Percentiles rank a stretch among this genome's conserved stretches.
These are phyloP conservation scores for Drosophila mimica DNA, from an alignment of 2,888 invertebrate genomes.

Conservation along the genomic window DNA sequence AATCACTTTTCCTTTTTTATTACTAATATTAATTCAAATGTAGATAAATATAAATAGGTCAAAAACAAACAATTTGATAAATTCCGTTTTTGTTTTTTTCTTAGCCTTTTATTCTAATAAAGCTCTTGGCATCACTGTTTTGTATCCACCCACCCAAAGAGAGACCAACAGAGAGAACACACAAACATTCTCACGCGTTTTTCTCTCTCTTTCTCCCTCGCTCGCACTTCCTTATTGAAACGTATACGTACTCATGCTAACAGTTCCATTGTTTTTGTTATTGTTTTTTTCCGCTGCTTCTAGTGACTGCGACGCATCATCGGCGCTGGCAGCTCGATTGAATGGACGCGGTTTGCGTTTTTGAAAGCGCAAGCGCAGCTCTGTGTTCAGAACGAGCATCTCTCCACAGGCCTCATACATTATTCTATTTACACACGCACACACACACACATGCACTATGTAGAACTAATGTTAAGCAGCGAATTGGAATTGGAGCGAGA, in stretches of 20 bases:
- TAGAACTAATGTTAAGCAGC: neutral
- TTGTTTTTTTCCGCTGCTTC: conserved; percentile 21
- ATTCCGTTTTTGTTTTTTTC: neutral
- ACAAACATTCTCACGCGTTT: neutral
- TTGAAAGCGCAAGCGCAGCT: conserved; percentile 76
- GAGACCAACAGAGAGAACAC: neutral
- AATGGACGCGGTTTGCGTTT: conserved; percentile 77
- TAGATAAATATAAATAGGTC: neutral
- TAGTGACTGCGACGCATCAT: conserved; percentile 59
- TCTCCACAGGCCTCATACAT: conserved; percentile 11
- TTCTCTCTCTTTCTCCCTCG: neutral
- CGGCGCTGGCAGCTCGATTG: conserved; percentile 75
- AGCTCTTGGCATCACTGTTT: neutral
- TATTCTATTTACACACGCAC: neutral
- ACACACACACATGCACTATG: neutral
- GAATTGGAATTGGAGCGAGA: conserved; percentile 8
- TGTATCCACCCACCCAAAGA: conserved; percentile 13
- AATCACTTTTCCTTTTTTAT: neutral
- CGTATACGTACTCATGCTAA: conserved; percentile 54
- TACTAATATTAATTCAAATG: neutral
- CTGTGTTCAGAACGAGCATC: conserved; percentile 77
- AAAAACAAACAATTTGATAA: neutral
- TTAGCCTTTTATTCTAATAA: neutral
- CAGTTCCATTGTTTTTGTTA: conserved; percentile 20
- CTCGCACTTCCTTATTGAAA: conserved; percentile 17